Evolutionary conservation across 2,888 invertebrate genomes (phyloP).

Genomic region (Cactoblastis cactorum): DNA sequence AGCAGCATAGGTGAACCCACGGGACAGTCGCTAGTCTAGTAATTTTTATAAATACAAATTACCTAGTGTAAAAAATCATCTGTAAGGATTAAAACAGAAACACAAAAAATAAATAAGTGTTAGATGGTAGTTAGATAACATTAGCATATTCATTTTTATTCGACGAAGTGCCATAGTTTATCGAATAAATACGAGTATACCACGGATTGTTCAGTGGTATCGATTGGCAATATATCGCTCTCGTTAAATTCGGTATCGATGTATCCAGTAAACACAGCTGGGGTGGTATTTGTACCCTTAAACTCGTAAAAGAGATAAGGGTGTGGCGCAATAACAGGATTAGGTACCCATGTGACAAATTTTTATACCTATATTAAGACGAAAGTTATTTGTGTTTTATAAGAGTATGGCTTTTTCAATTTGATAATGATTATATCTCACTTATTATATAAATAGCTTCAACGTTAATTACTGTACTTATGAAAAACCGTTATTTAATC

Average conservation of each 20-base stretch:
- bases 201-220: background rate
- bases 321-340: slow-evolving; percentile 25
- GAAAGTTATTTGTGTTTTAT: background rate
- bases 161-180: background rate
- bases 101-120: too few species aligned
- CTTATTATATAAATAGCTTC: too few species aligned
- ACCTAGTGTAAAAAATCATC: too few species aligned
- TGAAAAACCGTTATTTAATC: too few species aligned
- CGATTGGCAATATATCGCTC: slow-evolving; percentile 16
- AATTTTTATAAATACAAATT: too few species aligned
- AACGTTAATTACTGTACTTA: too few species aligned
- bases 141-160: too few species aligned
- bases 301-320: slow-evolving; percentile 48
- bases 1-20: too few species aligned
- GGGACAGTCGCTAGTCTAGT: too few species aligned
- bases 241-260: slow-evolving; percentile 32
- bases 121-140: too few species aligned
- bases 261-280: slow-evolving; percentile 36
- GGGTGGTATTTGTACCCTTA: slow-evolving; percentile 43
- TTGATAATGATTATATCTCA: too few species aligned
- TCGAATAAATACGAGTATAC: background rate
- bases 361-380: background rate
- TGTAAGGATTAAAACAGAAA: too few species aligned
- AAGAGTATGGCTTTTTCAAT: background rate
- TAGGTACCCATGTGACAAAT: background rate